Evolutionary conservation across 2,797 vertebrate genomes (phyloP), one percentile per base, ranked within the genome.

Genomic region (Falco columbarius): DNA sequence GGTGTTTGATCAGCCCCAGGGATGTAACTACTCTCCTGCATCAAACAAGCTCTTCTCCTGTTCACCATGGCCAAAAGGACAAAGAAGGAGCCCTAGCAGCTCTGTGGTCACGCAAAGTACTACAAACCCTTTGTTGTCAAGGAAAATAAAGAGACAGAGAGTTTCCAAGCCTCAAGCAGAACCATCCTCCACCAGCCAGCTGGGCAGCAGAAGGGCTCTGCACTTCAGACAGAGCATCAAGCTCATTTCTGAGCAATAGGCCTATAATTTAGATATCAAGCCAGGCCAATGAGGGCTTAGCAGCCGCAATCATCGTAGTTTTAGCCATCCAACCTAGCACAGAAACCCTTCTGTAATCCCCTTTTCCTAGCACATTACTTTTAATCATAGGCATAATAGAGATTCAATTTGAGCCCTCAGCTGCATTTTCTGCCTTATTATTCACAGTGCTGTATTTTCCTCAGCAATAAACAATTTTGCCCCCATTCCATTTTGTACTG

Each of bases 371-470:
- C 83, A 73, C 87, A 98, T 97, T 97, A 97, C 96, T 94, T 93
- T 95, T 97, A 97, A 98, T 97, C 97, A 97, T 26, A 55, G 76
- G n/a, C 72, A 97, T 94, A 96, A 94, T 61, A 54, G 91, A 81
- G 63, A 51, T 36, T 93, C 86, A 52, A 66, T 87, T 92, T 58
- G 72, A 93, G 88, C 54, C 62, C 71, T 89, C 77, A 88, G 95
- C 92, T 95, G 86, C 93, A 85, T 95, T 97, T 95, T 89, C 89
- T 80, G 86, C 63, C 85, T 84, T 88, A 20, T 90, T 88, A 95
- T 96, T 86, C 88, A 51, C 68, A 65, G 77, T 8, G 51, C 79
- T 76, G 86, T 54, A 63, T 82, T 97, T 96, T 96, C 86, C 73
- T 75, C 38, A 5, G 65, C 86, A 72, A 94, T 81, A 93, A 95